A percentile compares a stretch with the other conserved stretches of the same genome.
Conservation (phyloP, 2,797 vertebrate genomes). For the Amphiprion clarkii region DNA sequence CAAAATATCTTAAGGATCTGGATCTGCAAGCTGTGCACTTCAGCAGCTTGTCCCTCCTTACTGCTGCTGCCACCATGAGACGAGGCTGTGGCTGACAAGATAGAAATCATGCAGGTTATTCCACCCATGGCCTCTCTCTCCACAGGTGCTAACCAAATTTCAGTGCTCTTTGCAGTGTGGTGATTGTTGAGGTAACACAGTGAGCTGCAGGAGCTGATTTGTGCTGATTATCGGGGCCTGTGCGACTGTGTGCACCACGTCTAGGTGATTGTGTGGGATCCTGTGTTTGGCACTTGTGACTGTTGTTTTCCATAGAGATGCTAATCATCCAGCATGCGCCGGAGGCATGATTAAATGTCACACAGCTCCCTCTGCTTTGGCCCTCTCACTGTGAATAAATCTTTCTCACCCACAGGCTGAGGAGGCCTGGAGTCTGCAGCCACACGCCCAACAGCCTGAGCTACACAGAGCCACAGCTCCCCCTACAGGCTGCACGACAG, state of each 20-base stretch:
- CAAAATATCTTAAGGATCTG: not conserved
- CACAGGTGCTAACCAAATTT: slow-evolving; percentile 20
- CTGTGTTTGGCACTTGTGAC: slow-evolving; percentile 68
- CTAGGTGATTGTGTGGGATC: slow-evolving; percentile 70
- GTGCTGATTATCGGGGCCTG: slow-evolving; percentile 52
- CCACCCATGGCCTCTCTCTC: slow-evolving; percentile 16
- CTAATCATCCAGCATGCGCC: slow-evolving; percentile 74
- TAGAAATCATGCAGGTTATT: slow-evolving; percentile 31
- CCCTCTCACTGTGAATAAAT: slow-evolving; percentile 71
- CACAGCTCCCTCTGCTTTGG: slow-evolving; percentile 61
- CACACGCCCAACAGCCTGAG: not conserved
- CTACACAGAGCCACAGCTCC: slow-evolving; percentile 70
- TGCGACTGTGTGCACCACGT: slow-evolving; percentile 34
- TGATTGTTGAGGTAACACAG: slow-evolving; percentile 37
- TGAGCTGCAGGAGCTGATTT: slow-evolving; percentile 54
- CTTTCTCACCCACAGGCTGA: slow-evolving; percentile 52
- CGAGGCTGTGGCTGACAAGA: not conserved
- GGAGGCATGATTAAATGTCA: slow-evolving; percentile 79
- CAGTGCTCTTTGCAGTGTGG: slow-evolving; percentile 24
- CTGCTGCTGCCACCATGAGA: slow-evolving; percentile 1
- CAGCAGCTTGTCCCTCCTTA: not conserved
- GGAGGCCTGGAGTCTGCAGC: slow-evolving; percentile 22
- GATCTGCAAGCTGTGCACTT: slow-evolving; percentile 1
- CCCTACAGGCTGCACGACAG: slow-evolving; percentile 41
- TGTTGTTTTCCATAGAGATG: slow-evolving; percentile 74